A percentile compares a stretch with the other conserved stretches of the same genome.
Conservation (phyloP, 2,888 invertebrate genomes). For the Sepioteuthis lessoniana region DNA sequence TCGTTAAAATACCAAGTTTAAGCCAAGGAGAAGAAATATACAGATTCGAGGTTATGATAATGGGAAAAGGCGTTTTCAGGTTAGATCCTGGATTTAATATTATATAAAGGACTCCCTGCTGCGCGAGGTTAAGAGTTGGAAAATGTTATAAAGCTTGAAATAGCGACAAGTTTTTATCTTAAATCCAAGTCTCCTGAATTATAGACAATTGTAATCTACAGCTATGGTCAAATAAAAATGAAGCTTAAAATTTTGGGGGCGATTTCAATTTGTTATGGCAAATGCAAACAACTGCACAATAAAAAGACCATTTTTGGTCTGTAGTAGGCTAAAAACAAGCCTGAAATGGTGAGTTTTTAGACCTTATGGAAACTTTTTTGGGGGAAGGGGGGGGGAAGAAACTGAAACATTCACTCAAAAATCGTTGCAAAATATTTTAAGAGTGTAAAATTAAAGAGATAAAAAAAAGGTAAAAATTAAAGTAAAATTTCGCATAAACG, state of each 20-base stretch:
- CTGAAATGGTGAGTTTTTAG: neutral
- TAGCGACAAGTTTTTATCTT: neutral
- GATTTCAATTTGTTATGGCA: neutral
- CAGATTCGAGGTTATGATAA: neutral
- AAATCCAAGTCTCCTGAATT: neutral
- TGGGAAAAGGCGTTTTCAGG: neutral
- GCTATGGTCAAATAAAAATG: neutral
- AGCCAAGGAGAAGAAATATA: neutral
- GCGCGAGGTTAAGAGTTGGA: neutral
- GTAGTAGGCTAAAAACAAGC: neutral
- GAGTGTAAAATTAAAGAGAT: too few species aligned
- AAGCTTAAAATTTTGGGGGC: neutral
- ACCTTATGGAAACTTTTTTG: neutral
- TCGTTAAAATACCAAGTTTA: too few species aligned
- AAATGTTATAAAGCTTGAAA: neutral
- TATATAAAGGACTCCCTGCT: neutral
- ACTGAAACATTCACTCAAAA: neutral
- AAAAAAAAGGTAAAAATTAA: slow-evolving; percentile 33
- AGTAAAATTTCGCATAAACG: neutral
- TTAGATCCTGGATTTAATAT: too few species aligned
- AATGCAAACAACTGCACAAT: neutral
- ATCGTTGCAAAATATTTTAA: neutral
- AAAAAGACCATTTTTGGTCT: neutral
- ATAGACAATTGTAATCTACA: neutral
- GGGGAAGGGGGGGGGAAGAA: neutral